phyloP scores from a whole-genome alignment of 2,797 vertebrate genomes.

The Urophycis tenuis region DNA sequence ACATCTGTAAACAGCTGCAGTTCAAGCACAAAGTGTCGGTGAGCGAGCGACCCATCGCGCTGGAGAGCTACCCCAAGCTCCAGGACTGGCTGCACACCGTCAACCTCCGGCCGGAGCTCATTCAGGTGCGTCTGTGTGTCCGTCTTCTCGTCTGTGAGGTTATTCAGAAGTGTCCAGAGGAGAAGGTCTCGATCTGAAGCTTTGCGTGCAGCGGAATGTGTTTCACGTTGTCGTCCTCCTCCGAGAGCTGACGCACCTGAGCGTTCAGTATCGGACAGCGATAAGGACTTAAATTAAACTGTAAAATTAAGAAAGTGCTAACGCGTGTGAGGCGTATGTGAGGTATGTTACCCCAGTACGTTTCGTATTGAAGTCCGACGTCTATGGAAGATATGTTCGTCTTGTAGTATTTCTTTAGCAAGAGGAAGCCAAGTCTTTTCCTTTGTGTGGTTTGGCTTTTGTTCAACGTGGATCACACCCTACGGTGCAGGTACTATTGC shows the following conservation, averaged over 20 bases:
- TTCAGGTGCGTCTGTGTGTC: slow-evolving; percentile 65
- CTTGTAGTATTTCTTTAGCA: neutral
- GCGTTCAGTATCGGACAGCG: too few species aligned
- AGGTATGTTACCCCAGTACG: neutral
- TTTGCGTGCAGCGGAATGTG: neutral
- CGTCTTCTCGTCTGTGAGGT: neutral
- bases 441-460: neutral
- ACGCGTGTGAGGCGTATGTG: too few species aligned
- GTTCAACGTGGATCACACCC: neutral
- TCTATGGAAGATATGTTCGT: neutral
- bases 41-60: slow-evolving; percentile 76
- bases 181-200: neutral
- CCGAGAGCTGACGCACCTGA: too few species aligned
- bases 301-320: neutral
- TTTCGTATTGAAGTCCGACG: neutral
- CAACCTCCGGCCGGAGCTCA: slow-evolving; percentile 84
- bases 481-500: neutral
- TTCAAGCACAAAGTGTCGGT: slow-evolving; percentile 89
- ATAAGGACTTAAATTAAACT: too few species aligned
- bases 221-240: too few species aligned
- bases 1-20: slow-evolving; percentile 93
- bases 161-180: neutral
- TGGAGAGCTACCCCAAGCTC: slow-evolving; percentile 88
- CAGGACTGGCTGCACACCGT: slow-evolving; percentile 90
- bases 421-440: neutral